phyloP scores from a whole-genome alignment of 92 coral and sea anemone species.

The Epizoanthus fatuus region DNA sequence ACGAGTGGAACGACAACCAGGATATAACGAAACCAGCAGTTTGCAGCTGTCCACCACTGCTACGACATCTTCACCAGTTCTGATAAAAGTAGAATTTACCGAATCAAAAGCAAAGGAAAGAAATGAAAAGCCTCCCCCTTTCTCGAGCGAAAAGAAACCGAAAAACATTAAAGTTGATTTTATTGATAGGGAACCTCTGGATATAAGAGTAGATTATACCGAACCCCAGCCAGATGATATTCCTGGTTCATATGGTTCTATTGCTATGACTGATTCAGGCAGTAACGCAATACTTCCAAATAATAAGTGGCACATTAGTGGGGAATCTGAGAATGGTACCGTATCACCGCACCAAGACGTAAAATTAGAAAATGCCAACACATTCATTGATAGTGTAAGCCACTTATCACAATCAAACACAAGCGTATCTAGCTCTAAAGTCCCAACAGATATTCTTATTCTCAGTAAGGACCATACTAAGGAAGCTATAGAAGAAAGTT shows the following conservation, averaged over 20 bases:
- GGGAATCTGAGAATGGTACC: background rate
- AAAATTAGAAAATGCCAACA: background rate
- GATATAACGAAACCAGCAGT: background rate
- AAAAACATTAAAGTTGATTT: background rate
- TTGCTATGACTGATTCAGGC: background rate
- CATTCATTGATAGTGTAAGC: background rate
- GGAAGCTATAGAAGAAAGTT: background rate
- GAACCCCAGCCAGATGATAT: background rate
- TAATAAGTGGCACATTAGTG: background rate
- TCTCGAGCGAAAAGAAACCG: background rate
- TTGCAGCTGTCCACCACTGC: background rate
- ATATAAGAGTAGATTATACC: constrained; percentile 12
- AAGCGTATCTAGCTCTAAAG: background rate
- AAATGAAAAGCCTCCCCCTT: background rate
- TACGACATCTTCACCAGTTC: background rate
- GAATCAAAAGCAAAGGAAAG: background rate
- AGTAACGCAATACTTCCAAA: background rate
- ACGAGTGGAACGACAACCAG: background rate
- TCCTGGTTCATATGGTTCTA: background rate
- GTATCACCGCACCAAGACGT: too few species aligned
- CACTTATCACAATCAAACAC: too few species aligned
- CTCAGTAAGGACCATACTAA: background rate
- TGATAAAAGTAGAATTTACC: background rate
- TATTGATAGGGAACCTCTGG: background rate
- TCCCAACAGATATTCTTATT: too few species aligned